Evolutionary conservation across 2,113 vertebrate species (phyloP), one percentile per base, ranked within the genome.

Genomic region (Oncorhynchus keta): DNA sequence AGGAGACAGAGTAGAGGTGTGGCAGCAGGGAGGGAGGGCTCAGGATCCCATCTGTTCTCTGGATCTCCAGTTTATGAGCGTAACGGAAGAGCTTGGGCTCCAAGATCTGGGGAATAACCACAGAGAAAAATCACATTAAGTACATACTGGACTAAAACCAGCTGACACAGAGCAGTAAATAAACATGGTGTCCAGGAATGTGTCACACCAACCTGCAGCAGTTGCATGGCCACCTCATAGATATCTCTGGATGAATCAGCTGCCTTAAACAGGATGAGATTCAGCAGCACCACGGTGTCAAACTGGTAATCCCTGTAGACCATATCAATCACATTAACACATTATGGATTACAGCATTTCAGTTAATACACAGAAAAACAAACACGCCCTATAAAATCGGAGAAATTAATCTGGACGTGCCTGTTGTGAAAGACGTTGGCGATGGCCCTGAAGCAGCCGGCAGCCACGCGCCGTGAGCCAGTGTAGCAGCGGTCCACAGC

Each of bases 21-120:
- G 98, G 97, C 81, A 99, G 92, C 13, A 96, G 95, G 2, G 96
- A 97, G 74, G 96, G 96, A 80, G 95, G 96, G 72, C 95, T 94
- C 90, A 99, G 88, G 72, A 97, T 93, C 0, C 97, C 97, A 61
- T 99, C 98, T 0, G 91, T 91, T 83, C 96, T 93, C 90, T 96
- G 96, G 89, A 98, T 96, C 89, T 99, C 98, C 92, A 99, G 75
- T 87, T 98, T 99, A 90, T 99, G 97, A 83, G 98, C 97, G 0
- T 99, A 99, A 87, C 97, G 97, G 90, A 99, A 99, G 90, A 99
- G 95, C 94, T 99, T 99, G 65, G 97, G 96, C 90, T 99, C 98
- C 92, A 99, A 89, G 83, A 99, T 98, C 98, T 99, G 70, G 0
- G 84, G 62, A 68, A 0, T 83, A 80, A 45, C 9, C 39, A 11